These are phyloP conservation scores for Drosophila pallidifrons DNA, from an alignment of 1,140 invertebrate species.

Conservation along the genomic window DNA sequence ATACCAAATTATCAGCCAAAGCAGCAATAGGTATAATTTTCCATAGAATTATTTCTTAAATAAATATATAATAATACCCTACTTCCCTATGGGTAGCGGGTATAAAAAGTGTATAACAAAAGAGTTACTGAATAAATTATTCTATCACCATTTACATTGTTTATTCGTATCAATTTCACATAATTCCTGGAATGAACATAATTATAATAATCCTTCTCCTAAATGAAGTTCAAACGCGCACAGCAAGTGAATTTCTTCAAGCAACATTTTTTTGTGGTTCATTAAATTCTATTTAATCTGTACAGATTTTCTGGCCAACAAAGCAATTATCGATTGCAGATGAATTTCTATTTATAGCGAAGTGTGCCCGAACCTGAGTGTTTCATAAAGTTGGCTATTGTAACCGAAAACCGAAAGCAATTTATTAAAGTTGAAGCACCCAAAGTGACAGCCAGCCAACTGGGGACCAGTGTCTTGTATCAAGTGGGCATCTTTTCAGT, in stretches of 20 bases:
- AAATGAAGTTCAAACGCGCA: neutral
- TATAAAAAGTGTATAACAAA: no score
- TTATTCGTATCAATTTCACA: neutral
- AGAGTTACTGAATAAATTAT: no score
- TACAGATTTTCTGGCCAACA: conserved; percentile 51
- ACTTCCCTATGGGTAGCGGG: no score
- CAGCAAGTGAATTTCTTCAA: neutral
- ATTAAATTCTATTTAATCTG: conserved; percentile 52
- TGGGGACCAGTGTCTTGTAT: conserved; percentile 3
- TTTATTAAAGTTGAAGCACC: conserved; percentile 48
- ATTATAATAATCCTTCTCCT: neutral
- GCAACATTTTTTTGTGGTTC: conserved; percentile 30
- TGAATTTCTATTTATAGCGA: conserved; percentile 50
- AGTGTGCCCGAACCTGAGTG: conserved; percentile 5
- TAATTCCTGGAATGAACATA: neutral
- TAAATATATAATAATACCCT: no score
- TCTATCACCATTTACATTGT: no score
- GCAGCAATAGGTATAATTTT: no score
- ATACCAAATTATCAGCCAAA: no score
- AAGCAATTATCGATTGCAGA: conserved; percentile 66
- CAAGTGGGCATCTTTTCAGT: conserved; percentile 17
- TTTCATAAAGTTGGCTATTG: conserved; percentile 22
- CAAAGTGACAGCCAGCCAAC: neutral
- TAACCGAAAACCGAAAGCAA: conserved; percentile 54
- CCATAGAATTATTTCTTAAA: no score